phyloP scores from a whole-genome alignment of 2,888 invertebrate species.

The Halictus quadricinctus region DNA sequence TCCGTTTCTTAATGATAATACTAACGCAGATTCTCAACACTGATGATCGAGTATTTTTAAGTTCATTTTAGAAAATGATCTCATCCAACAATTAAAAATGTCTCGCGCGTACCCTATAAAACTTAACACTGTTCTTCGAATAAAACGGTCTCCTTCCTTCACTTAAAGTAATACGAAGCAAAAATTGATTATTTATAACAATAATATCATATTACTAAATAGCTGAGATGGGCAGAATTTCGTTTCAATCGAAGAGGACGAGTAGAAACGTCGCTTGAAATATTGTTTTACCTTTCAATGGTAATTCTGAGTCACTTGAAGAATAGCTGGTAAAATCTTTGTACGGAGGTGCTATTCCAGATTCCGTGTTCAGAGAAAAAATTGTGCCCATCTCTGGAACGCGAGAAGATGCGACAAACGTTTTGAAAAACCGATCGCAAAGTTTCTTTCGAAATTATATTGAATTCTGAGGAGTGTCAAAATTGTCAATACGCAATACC shows the following conservation, averaged over 20 bases:
- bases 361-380: neutral
- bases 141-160: neutral
- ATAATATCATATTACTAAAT: neutral
- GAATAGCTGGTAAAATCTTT: neutral
- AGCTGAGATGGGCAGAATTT: constrained; percentile 13
- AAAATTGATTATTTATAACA: neutral
- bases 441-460: neutral
- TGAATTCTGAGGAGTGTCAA: neutral
- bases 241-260: neutral
- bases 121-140: constrained; percentile 11
- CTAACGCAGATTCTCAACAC: no score
- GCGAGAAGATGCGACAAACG: neutral
- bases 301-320: neutral
- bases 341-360: neutral
- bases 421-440: neutral
- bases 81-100: neutral
- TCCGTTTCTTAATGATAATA: no score
- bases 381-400: neutral
- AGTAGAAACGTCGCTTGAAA: neutral
- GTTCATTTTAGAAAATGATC: neutral
- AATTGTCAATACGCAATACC: neutral
- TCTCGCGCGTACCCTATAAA: neutral
- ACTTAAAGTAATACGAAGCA: neutral
- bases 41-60: no score
- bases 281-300: neutral